Evolutionary conservation across 2,113 vertebrate genomes (phyloP).

Genomic region (Acanthochromis polyacanthus): DNA sequence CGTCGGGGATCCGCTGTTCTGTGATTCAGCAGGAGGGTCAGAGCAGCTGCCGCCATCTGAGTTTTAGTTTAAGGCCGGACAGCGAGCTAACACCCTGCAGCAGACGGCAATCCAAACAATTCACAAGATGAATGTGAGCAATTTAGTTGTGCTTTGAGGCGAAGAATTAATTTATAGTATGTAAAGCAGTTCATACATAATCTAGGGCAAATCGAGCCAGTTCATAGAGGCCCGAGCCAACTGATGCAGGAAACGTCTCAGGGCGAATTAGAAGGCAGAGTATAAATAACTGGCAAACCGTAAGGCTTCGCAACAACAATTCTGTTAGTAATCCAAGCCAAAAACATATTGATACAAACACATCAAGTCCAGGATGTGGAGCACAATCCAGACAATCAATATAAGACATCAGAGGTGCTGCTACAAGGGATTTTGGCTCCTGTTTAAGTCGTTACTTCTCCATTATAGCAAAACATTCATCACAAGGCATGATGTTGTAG

Average conservation of each 20-base stretch:
- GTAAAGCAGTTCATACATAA: neutral
- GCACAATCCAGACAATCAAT: neutral
- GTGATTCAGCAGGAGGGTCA: neutral
- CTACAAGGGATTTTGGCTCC: neutral
- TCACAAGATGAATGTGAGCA: neutral
- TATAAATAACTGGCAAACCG: conserved; percentile 6
- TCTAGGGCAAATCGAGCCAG: neutral
- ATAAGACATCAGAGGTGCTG: conserved; percentile 1
- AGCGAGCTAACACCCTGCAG: conserved; percentile 3
- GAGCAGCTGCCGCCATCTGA: neutral
- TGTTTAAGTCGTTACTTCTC: neutral
- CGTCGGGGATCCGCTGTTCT: neutral
- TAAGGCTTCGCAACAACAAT: neutral
- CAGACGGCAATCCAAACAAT: conserved; percentile 2
- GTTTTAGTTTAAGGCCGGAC: neutral
- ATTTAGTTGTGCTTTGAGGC: neutral
- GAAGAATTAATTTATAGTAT: neutral
- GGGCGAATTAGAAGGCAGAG: conserved; percentile 4
- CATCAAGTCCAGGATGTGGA: neutral
- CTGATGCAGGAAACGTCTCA: neutral
- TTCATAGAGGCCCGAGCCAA: neutral
- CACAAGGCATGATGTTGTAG: neutral
- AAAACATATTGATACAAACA: conserved; percentile 20
- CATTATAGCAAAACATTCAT: neutral
- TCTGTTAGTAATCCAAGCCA: neutral